Conservation (phyloP, 2,797 vertebrate species). For the Crocidura indochinensis region DNA sequence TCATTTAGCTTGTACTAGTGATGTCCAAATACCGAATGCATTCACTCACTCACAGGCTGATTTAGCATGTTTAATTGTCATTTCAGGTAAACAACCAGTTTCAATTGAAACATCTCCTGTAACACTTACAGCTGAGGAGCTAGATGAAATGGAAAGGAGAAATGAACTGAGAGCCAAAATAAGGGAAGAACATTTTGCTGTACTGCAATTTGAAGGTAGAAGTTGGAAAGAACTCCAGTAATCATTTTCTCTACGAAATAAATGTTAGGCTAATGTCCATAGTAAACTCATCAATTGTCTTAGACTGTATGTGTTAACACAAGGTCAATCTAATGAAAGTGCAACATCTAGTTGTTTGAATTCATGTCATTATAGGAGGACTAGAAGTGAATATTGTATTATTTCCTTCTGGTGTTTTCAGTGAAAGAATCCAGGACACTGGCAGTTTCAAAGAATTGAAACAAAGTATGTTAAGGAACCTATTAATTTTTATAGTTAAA, state of each 20-base stretch:
- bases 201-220: conserved; percentile 93
- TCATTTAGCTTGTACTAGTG: background rate
- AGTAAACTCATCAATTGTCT: background rate
- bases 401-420: background rate
- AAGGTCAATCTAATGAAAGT: background rate
- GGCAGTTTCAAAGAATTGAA: background rate
- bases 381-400: background rate
- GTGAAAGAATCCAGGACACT: background rate
- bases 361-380: background rate
- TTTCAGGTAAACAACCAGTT: conserved; percentile 85
- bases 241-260: conserved; percentile 20
- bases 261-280: background rate
- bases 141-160: conserved; percentile 83
- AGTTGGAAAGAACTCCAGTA: background rate
- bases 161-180: conserved; percentile 89
- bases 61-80: background rate
- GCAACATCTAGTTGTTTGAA: background rate
- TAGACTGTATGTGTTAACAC: background rate
- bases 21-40: background rate
- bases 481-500: conserved; percentile 9
- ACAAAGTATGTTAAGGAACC: background rate
- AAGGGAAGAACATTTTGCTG: conserved; percentile 91
- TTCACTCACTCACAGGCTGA: background rate
- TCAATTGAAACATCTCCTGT: conserved; percentile 74
- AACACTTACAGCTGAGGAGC: conserved; percentile 84